A percentile compares a stretch with the other conserved stretches of the same genome.
Evolutionary conservation across 1,140 invertebrate genomes (phyloP).

Genomic region (Diabrotica undecimpunctata): DNA sequence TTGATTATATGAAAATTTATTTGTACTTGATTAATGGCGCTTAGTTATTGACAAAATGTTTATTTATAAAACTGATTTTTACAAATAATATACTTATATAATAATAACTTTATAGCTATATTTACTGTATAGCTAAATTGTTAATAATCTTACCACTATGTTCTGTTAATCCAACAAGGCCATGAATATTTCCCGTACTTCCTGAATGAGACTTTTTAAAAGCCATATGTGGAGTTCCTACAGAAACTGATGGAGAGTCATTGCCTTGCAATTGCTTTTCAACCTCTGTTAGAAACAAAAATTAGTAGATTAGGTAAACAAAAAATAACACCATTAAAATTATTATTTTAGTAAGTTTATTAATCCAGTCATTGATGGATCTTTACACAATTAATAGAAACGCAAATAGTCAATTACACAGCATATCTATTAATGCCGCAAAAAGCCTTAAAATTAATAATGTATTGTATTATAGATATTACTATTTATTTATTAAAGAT

Average conservation of each 20-base stretch:
- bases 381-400: too few species aligned
- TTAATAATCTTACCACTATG: constrained; percentile 35
- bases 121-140: too few species aligned
- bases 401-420: too few species aligned
- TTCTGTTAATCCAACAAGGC: constrained; percentile 55
- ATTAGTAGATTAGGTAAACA: not conserved
- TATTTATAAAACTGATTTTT: not conserved
- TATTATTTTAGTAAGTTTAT: not conserved
- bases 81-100: not conserved
- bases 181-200: constrained; percentile 63
- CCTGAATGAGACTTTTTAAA: constrained; percentile 66
- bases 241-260: constrained; percentile 54
- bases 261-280: constrained; percentile 79
- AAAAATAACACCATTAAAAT: constrained; percentile 4
- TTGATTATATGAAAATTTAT: too few species aligned
- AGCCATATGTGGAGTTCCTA: constrained; percentile 62
- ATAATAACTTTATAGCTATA: too few species aligned
- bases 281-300: constrained; percentile 57
- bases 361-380: too few species aligned
- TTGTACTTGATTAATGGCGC: too few species aligned
- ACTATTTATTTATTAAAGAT: too few species aligned
- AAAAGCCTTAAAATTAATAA: too few species aligned
- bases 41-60: not conserved
- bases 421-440: too few species aligned
- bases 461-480: too few species aligned